Percentiles rank a stretch among this genome's conserved stretches.
phyloP scores from a whole-genome alignment of 2,888 invertebrate genomes.

The Polydrusus pterygomalis region DNA sequence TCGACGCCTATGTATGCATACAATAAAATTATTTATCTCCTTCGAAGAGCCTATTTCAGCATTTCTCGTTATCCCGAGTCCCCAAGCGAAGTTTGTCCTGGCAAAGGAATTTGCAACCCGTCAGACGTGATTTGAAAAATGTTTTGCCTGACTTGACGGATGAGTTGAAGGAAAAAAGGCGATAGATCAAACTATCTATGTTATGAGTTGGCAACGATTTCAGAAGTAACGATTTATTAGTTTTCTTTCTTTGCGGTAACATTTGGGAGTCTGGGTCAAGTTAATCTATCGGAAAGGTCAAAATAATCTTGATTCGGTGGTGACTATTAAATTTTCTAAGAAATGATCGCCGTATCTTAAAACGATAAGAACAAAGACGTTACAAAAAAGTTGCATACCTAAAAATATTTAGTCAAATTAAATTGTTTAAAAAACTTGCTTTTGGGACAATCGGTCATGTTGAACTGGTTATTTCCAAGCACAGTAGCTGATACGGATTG shows the following conservation, averaged over 20 bases:
- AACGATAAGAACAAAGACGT: not conserved
- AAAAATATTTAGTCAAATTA: too few species aligned
- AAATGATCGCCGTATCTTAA: too few species aligned
- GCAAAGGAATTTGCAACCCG: conserved; percentile 49
- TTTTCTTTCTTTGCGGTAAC: conserved; percentile 28
- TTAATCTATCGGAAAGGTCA: conserved; percentile 2
- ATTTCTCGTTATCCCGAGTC: conserved; percentile 28
- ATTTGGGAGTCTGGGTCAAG: conserved; percentile 22
- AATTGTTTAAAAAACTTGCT: too few species aligned
- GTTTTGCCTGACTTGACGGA: conserved; percentile 42
- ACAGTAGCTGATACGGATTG: too few species aligned
- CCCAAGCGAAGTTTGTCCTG: conserved; percentile 19
- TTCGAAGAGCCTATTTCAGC: conserved; percentile 4
- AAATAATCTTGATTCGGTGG: not conserved
- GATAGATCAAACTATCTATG: conserved; percentile 49
- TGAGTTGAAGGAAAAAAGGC: conserved; percentile 45
- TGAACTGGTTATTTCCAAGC: too few species aligned
- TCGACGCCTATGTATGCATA: conserved; percentile 1
- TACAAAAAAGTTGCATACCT: too few species aligned
- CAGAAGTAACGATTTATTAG: conserved; percentile 36
- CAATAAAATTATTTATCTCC: conserved; percentile 30
- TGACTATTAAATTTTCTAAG: too few species aligned
- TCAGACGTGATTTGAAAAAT: conserved; percentile 52
- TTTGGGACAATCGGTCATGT: too few species aligned
- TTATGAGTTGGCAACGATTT: conserved; percentile 34